Evolutionary conservation across 2,797 vertebrate genomes (phyloP), one percentile per base, ranked within the genome.

Genomic region (Channa striata): DNA sequence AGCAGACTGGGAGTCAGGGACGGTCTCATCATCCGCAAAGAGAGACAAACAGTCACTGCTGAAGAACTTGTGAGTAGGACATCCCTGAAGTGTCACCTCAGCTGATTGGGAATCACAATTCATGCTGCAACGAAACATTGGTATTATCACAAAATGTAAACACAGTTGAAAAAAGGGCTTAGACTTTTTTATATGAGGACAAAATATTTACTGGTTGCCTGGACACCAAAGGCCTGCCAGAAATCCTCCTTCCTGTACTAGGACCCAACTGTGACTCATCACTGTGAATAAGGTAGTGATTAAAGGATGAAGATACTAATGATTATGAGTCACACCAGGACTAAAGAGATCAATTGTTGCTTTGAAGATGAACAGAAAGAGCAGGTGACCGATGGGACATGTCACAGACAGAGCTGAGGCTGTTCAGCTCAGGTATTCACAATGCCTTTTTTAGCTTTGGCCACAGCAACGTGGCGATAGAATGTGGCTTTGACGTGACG

Each of bases 1-100:
- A 72, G 54, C 62, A 71, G 65, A 6, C 86, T 95, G 21, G 95
- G 95, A 11, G 93, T 95, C 72, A 83, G 85, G 51, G 94, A 95
- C 14, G 88, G 92, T 11, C 90, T 95, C 61, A 93, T 95, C 83
- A 91, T 95, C 64, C 90, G 86, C 68, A 95, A 94, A 83, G 87
- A 93, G 80, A 90, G 77, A 64, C 84, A 51, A 65, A 92, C 85
- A 0, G 77, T 95, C 57, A 89, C 63, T 0, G 61, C 83, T 11
- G 14, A 83, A 69, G 87, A 95, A 44, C 86, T 95, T 94, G 95
- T 95, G 82, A 91, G 93, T 44, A 44, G 3, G 53, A 48, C 19
- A 17, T 63, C 48, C 43, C 42, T 33, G 25, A 62, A 14, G 17
- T 6, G 30, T 72, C 14, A 52, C 39, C 36, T 33, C 56, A 59